Evolutionary conservation across 35 echinoderm and acorn worm genomes (phyloP).

Genomic region (Acanthaster planci): DNA sequence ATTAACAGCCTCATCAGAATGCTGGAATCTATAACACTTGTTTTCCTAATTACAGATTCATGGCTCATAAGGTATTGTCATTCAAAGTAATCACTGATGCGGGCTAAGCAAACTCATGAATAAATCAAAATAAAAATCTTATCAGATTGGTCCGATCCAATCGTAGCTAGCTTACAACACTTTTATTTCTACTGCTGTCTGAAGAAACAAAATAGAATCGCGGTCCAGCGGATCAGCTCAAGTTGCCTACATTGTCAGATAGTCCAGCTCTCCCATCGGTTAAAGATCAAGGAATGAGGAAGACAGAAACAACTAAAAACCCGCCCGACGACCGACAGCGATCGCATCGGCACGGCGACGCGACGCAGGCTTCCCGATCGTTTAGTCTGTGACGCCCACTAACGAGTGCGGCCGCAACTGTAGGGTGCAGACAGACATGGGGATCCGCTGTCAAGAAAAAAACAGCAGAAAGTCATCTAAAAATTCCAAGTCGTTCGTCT

Average conservation of each 20-base stretch:
- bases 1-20: no score
- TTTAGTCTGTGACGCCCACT: constrained; percentile 2
- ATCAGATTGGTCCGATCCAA: no score
- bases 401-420: not conserved
- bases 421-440: not conserved
- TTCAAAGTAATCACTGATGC: no score
- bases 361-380: not conserved
- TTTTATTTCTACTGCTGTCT: no score
- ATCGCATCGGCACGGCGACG: not conserved
- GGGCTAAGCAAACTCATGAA: no score
- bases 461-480: not conserved
- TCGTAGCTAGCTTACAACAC: no score
- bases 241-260: not conserved
- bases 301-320: no score
- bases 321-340: no score
- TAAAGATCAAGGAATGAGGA: not conserved
- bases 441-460: not conserved
- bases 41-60: no score
- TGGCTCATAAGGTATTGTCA: no score
- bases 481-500: not conserved
- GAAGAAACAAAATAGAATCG: not conserved
- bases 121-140: no score
- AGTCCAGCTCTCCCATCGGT: not conserved
- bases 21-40: no score
- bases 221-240: not conserved